These are phyloP conservation scores for Lepidotrigona ventralis DNA, from an alignment of 1,140 invertebrate species.

Conservation along the genomic window DNA sequence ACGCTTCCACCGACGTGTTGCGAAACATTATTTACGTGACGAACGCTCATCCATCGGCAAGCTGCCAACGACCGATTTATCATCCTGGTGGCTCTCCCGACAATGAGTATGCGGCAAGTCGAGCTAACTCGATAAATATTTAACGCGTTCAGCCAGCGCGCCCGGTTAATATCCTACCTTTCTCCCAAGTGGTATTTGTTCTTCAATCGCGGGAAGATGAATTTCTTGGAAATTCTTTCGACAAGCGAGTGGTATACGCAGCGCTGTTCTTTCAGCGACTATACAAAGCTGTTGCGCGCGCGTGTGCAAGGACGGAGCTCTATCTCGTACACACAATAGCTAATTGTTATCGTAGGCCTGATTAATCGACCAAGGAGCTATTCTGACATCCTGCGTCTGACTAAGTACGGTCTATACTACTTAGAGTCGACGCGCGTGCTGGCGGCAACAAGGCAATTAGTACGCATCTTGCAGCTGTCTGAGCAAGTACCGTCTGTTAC, in stretches of 20 bases:
- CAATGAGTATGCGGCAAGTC: slow-evolving; percentile 45
- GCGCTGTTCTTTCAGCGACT: neutral
- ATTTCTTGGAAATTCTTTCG: slow-evolving; percentile 1
- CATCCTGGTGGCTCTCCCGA: neutral
- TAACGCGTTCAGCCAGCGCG: slow-evolving; percentile 4
- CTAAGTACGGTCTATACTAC: neutral
- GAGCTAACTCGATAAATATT: slow-evolving; percentile 51
- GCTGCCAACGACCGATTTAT: slow-evolving; percentile 37
- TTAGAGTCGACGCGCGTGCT: neutral
- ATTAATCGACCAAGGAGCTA: neutral
- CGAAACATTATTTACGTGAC: slow-evolving; percentile 34
- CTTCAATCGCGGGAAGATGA: neutral
- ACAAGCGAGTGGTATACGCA: neutral
- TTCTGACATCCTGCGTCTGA: neutral
- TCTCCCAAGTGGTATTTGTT: neutral
- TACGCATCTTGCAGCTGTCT: slow-evolving; percentile 15
- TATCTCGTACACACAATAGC: no score
- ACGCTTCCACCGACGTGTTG: neutral
- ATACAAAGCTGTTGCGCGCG: neutral
- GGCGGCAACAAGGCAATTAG: neutral
- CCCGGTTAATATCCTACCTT: neutral
- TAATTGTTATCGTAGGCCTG: slow-evolving; percentile 4
- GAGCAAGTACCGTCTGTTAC: neutral
- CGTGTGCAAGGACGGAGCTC: no score
- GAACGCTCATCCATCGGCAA: slow-evolving; percentile 15